phyloP scores from a whole-genome alignment of 1,140 invertebrate species.

The Melipona quadrifasciata region DNA sequence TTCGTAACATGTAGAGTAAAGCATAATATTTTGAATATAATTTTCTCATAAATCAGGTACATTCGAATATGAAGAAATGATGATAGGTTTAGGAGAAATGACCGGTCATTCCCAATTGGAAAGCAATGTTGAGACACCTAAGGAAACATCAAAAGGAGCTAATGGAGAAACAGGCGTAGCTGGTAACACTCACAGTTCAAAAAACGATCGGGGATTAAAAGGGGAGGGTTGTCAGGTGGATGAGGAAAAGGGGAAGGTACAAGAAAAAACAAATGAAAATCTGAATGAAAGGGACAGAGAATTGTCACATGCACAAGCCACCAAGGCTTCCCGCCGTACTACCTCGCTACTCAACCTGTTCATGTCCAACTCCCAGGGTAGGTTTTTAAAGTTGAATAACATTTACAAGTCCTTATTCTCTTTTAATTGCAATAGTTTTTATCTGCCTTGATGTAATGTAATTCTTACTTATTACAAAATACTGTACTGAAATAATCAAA shows the following conservation, averaged over 20 bases:
- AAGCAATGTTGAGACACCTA: constrained; percentile 65
- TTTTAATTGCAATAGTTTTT: constrained; percentile 55
- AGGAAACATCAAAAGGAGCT: constrained; percentile 77
- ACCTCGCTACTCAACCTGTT: constrained; percentile 96
- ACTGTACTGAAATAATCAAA: not conserved
- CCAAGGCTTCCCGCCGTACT: constrained; percentile 93
- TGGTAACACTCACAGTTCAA: constrained; percentile 80
- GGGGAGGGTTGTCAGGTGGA: constrained; percentile 74
- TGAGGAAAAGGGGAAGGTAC: constrained; percentile 73
- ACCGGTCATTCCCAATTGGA: constrained; percentile 71
- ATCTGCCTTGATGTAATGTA: constrained; percentile 54
- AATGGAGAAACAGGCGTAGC: constrained; percentile 81
- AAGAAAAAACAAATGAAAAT: constrained; percentile 76
- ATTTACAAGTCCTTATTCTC: constrained; percentile 43
- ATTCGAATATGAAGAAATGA: constrained; percentile 83
- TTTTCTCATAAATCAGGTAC: constrained; percentile 67
- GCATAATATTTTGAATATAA: constrained; percentile 1
- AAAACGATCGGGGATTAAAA: constrained; percentile 77
- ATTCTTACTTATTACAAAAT: not conserved
- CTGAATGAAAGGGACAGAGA: constrained; percentile 77
- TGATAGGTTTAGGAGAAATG: constrained; percentile 79
- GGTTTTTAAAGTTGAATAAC: constrained; percentile 70
- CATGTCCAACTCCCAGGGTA: constrained; percentile 96
- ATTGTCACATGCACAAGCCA: constrained; percentile 75
- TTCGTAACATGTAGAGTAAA: constrained; percentile 13